Evolutionary conservation across 2,113 vertebrate species (phyloP).

Genomic region (Psilopsiagon aymara): DNA sequence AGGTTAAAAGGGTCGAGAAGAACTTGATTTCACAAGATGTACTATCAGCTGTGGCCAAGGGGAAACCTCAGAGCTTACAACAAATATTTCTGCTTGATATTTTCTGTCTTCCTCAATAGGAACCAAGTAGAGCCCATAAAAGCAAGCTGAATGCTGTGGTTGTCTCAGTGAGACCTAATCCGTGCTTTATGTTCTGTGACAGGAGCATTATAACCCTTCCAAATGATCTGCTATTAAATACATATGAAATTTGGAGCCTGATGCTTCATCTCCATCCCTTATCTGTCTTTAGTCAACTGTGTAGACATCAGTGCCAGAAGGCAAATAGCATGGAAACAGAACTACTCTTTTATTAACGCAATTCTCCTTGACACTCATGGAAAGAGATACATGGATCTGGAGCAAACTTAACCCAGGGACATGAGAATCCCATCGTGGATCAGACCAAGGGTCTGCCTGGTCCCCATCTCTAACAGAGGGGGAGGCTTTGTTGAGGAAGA

Average conservation of each 20-base stretch:
- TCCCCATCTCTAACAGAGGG: not conserved
- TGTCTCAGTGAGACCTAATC: not conserved
- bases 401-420: not conserved
- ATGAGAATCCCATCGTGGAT: not conserved
- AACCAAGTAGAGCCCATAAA: not conserved
- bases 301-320: not conserved
- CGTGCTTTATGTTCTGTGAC: not conserved
- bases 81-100: not conserved
- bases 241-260: not conserved
- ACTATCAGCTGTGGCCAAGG: not conserved
- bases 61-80: not conserved
- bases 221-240: not conserved
- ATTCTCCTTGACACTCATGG: not conserved
- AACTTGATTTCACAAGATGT: not conserved
- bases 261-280: not conserved
- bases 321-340: not conserved
- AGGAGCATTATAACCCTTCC: not conserved
- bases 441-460: not conserved
- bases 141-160: not conserved
- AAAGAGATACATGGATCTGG: not conserved
- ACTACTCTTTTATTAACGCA: rapidly evolving
- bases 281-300: not conserved
- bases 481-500: not conserved
- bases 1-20: not conserved
- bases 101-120: not conserved